A percentile compares a stretch with the other conserved stretches of the same genome.
Conservation (phyloP, 2,888 invertebrate genomes). For the Ophioninae sp. region DNA sequence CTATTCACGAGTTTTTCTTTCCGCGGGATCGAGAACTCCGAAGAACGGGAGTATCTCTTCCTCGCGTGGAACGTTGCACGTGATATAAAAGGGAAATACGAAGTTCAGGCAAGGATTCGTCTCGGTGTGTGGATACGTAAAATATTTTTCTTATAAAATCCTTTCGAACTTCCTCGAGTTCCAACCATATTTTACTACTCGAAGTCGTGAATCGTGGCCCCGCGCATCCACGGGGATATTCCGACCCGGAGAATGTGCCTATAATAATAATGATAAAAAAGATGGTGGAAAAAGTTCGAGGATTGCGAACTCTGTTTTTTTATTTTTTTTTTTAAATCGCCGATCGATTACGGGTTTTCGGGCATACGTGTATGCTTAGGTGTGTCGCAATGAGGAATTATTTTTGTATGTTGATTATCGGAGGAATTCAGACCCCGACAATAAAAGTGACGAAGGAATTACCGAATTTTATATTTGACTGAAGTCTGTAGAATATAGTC, state of each 20-base stretch:
- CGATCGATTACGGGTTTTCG: not conserved
- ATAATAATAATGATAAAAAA: not conserved
- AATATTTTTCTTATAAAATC: constrained; percentile 17
- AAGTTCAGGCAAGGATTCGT: constrained; percentile 26
- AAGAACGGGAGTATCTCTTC: constrained; percentile 30
- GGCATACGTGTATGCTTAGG: no score
- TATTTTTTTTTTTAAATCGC: constrained; percentile 23
- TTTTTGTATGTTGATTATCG: no score
- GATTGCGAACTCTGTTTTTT: not conserved
- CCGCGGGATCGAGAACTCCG: constrained; percentile 42
- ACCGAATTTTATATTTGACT: no score
- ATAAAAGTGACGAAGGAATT: no score
- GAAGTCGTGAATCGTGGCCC: not conserved
- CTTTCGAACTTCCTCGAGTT: constrained; percentile 8
- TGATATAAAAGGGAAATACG: constrained; percentile 15
- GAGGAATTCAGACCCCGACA: no score
- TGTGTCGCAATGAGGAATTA: no score
- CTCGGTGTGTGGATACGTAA: constrained; percentile 2
- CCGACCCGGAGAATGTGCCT: not conserved
- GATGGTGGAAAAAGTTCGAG: not conserved
- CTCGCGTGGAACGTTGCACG: constrained; percentile 10
- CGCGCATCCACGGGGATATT: not conserved
- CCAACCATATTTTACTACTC: not conserved
- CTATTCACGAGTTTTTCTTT: constrained; percentile 53
- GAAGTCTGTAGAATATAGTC: no score